Evolutionary conservation across 1,140 invertebrate species (phyloP), one percentile per base, ranked within the genome.

Genomic region (Bombus balteatus): DNA sequence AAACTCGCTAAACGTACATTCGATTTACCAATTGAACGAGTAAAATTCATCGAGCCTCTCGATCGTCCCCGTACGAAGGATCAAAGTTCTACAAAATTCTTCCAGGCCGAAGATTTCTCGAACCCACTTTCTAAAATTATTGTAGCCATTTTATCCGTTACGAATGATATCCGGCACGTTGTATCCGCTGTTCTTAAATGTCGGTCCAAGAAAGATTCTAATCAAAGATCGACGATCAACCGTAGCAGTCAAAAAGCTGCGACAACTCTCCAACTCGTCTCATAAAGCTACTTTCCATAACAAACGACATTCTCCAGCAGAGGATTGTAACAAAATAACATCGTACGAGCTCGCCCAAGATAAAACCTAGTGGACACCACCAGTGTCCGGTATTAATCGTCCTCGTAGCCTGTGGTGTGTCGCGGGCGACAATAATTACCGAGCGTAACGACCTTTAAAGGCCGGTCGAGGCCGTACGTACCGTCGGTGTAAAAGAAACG

Each of bases 361-460:
- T 71, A 25, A 39, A 41, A 71, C 1, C 25, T 8, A 6, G 13
- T 1, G 25, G 53, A 59, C 53, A 59, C 25, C 47, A 76, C 53
- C 74, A 22, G 10, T 1, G 12, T 25, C 39, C 32, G 25, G 41
- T 25, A 57, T 53, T 34, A 47, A 80, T 80, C 43, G 76, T 39
- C n/a, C 28, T 10, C 10, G 15, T 66, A n/a, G 13, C 41, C 0
- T 6, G 28, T 41, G 25, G 28, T 25, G 39, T n/a, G 37, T 77
- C 57, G 37, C 66, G 43, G 47, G n/a, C 41, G 75, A 86, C 78
- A 80, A 89, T 89, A 83, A 74, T 81, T 80, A 66, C 53, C 81
- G 32, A 77, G 59, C 88, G 39, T 72, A 71, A 71, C 88, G 88
- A 84, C 88, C 88, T 89, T 89, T 89, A 89, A 89, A 89, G 88